Base-by-base conservation (phyloP, 2,888 invertebrate species). In the Pollenia labialis region DNA sequence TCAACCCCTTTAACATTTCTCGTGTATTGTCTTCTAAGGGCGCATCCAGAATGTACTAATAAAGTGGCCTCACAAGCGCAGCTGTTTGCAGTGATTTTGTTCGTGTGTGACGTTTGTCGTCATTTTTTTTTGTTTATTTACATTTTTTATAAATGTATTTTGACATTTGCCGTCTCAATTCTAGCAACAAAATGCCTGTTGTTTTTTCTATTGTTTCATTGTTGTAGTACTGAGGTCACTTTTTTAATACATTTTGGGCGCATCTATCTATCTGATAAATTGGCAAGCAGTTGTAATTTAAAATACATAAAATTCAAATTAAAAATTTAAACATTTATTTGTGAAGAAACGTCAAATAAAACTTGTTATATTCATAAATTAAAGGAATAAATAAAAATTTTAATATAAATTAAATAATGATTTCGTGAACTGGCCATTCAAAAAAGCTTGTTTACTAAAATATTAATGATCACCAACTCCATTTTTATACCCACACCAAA, bases 381-480 rank as follows among this genome's bases (percentile, higher is more conserved):
- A n/a, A 48, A n/a, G 2, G 23, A 68, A 68, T 46, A 23, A 4
- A 66, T 50, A 50, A 10, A 9, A 32, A 68, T 46, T 46, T 58
- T 46, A 40, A 69, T 58, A 60, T 6, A 46, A 48, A 68, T 42
- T 79, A 18, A 46, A 48, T 56, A 56, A 40, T 46, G 18, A 58
- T 48, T 68, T 68, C 56, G 16, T 58, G 58, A 50, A 77, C n/a
- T 48, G 68, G 40, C 1, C 50, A 44, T 46, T 32, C 42, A 76
- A 42, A 60, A 69, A 44, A 50, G 60, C 60, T 52, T 58, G 69
- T 69, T 71, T 52, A 71, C 50, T 42, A 18, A 32, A 79, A 42
- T 71, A 80, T 44, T 60, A 52, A 50, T 52, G 62, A 42, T 64
- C 62, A 62, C 11, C 58, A 58, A 40, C 64, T 18, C 44, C 12